These are phyloP conservation scores for Gobionotothen gibberifrons DNA, from an alignment of 2,797 vertebrate species.

Conservation along the genomic window DNA sequence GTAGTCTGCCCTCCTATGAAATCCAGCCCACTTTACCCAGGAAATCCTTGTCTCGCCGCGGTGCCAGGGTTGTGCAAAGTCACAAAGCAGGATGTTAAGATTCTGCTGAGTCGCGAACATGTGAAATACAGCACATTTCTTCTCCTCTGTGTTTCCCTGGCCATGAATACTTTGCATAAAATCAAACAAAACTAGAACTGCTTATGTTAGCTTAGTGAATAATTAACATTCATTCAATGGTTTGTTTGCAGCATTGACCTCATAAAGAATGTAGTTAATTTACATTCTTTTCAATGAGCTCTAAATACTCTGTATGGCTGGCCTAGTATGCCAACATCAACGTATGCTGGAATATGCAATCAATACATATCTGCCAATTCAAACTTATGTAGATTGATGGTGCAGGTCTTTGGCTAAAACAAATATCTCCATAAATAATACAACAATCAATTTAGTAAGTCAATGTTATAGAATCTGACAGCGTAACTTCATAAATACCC, in stretches of 20 bases:
- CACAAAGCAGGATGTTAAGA: slow-evolving; percentile 5
- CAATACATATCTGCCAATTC: slow-evolving; percentile 14
- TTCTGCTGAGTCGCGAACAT: slow-evolving; percentile 6
- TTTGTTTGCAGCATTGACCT: slow-evolving; percentile 23
- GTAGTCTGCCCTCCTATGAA: slow-evolving; percentile 4
- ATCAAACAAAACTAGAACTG: slow-evolving; percentile 15
- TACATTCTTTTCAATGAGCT: slow-evolving; percentile 24
- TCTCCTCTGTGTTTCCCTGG: slow-evolving; percentile 9
- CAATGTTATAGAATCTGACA: slow-evolving; percentile 3
- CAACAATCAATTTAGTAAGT: slow-evolving; percentile 12
- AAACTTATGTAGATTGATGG: background rate
- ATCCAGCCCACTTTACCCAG: slow-evolving; percentile 45
- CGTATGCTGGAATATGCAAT: slow-evolving; percentile 9
- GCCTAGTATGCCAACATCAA: background rate
- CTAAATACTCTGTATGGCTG: background rate
- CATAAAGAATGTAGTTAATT: slow-evolving; percentile 11
- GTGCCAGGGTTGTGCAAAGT: slow-evolving; percentile 32
- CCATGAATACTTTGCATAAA: background rate
- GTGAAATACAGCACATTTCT: slow-evolving; percentile 1
- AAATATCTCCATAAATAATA: slow-evolving; percentile 29
- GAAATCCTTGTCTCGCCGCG: slow-evolving; percentile 61
- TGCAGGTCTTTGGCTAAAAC: background rate
- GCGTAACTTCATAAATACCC: background rate
- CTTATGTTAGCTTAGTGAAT: background rate
- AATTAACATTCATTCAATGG: background rate